phyloP scores from a whole-genome alignment of 2,797 vertebrate species.

The Fistularia commersonii region DNA sequence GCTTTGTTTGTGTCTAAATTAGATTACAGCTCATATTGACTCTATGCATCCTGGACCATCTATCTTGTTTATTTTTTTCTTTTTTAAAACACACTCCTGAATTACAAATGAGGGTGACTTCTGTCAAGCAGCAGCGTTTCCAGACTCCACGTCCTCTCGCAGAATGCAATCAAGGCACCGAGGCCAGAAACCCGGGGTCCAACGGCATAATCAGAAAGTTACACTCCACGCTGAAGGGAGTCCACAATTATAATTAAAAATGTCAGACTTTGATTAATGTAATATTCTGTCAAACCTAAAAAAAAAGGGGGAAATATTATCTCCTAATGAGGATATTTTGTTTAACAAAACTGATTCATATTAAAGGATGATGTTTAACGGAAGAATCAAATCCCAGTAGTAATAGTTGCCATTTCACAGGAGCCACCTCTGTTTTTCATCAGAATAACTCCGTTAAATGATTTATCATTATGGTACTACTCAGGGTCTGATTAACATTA shows the following conservation, averaged over 20 bases:
- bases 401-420: no score
- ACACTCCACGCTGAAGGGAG: conserved; percentile 39
- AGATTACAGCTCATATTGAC: neutral
- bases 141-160: conserved; percentile 23
- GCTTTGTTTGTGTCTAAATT: neutral
- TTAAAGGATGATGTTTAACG: no score
- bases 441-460: no score
- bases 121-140: conserved; percentile 29
- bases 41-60: neutral
- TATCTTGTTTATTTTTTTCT: neutral
- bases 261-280: conserved; percentile 44
- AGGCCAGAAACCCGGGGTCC: conserved; percentile 5
- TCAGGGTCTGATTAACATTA: no score
- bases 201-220: conserved; percentile 47
- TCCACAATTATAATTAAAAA: conserved; percentile 54
- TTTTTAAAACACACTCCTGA: conserved; percentile 19
- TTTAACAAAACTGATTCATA: no score
- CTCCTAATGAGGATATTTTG: no score
- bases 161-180: conserved; percentile 39
- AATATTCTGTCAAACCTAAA: conserved; percentile 22
- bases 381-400: no score
- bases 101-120: conserved; percentile 25
- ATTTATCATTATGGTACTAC: no score
- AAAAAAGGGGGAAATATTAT: no score
- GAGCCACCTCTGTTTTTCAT: no score